Percentiles rank a stretch among this genome's conserved stretches.
Evolutionary conservation across 1,140 invertebrate species (phyloP).

Genomic region (Odontomachus brunneus): DNA sequence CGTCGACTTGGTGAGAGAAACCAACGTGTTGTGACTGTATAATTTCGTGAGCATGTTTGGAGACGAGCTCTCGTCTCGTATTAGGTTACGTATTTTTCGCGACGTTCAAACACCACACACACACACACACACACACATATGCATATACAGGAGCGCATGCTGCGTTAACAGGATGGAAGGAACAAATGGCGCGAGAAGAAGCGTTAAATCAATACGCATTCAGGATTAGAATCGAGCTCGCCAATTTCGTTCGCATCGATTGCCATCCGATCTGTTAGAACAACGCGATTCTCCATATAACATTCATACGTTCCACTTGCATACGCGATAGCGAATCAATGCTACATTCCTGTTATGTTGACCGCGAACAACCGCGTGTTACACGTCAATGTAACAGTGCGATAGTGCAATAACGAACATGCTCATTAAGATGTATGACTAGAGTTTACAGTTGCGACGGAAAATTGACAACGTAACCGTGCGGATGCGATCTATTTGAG

Average conservation of each 20-base stretch:
- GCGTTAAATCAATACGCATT: constrained; percentile 33
- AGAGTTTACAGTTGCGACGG: constrained; percentile 27
- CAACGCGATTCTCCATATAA: not conserved
- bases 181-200: constrained; percentile 6
- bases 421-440: constrained; percentile 31
- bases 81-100: constrained; percentile 12
- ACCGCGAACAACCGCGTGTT: constrained; percentile 19
- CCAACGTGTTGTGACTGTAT: constrained; percentile 70
- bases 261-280: constrained; percentile 24
- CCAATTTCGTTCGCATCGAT: constrained; percentile 21
- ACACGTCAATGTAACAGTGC: constrained; percentile 20
- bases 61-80: not conserved
- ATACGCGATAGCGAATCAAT: constrained; percentile 3
- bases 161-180: constrained; percentile 11
- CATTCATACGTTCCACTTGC: constrained; percentile 8
- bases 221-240: constrained; percentile 24
- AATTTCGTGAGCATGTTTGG: constrained; percentile 25
- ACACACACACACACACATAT: not conserved
- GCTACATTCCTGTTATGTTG: constrained; percentile 1
- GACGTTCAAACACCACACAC: not conserved
- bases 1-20: constrained; percentile 75
- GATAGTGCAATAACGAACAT: constrained; percentile 34
- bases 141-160: too few species aligned
- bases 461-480: constrained; percentile 43
- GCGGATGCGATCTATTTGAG: constrained; percentile 18